These are phyloP conservation scores for Morinoia aosen DNA, from an alignment of 2,888 invertebrate species.

Conservation along the genomic window DNA sequence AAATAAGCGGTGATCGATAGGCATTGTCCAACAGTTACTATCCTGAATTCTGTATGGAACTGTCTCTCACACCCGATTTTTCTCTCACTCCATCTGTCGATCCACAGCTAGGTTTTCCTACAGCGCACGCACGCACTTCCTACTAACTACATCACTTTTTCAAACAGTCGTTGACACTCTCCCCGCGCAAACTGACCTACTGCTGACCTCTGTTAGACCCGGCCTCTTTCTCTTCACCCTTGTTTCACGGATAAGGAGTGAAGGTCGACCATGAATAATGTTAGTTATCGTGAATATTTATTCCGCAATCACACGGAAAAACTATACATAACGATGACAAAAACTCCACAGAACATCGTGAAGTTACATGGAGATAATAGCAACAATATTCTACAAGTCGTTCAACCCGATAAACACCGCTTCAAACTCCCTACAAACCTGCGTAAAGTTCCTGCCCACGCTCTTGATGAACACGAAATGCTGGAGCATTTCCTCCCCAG, in stretches of 20 bases:
- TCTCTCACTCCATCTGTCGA: not conserved
- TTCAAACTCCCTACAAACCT: not conserved
- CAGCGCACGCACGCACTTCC: not conserved
- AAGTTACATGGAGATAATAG: not conserved
- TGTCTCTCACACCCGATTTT: not conserved
- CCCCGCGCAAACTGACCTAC: not conserved
- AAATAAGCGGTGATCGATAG: not conserved
- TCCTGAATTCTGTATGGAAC: not conserved
- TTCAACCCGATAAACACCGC: no score
- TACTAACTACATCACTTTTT: not conserved
- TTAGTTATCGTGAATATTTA: no score
- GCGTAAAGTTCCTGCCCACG: slow-evolving; percentile 73
- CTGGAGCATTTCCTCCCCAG: slow-evolving; percentile 72
- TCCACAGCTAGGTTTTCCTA: not conserved
- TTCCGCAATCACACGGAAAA: no score
- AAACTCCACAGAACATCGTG: not conserved
- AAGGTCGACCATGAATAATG: not conserved
- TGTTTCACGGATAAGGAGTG: not conserved
- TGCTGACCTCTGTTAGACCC: not conserved
- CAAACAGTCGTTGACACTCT: not conserved
- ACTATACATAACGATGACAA: not conserved
- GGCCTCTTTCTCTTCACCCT: not conserved
- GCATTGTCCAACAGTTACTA: not conserved
- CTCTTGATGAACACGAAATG: slow-evolving; percentile 74
- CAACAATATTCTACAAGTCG: no score